Percentiles rank a stretch among this genome's conserved stretches.
phyloP scores from a whole-genome alignment of 1,140 invertebrate genomes.

The Mercenaria mercenaria region DNA sequence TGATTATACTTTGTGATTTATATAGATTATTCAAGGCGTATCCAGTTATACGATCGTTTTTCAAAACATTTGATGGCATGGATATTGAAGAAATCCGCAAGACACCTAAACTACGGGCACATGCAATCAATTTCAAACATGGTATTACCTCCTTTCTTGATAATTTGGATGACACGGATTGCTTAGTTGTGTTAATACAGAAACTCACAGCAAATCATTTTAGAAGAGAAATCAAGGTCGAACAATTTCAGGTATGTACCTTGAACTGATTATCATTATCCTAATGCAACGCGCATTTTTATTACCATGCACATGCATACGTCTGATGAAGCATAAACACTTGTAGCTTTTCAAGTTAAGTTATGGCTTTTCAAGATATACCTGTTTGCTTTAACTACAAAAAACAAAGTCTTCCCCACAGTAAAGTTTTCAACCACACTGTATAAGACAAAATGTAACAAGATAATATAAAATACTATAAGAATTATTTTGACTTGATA shows the following conservation, averaged over 20 bases:
- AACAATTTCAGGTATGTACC: conserved; percentile 23
- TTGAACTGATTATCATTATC: background rate
- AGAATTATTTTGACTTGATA: no score
- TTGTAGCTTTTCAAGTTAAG: no score
- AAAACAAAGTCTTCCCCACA: no score
- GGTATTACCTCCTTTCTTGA: conserved; percentile 30
- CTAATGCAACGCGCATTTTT: no score
- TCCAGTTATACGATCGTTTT: background rate
- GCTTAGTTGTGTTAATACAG: conserved; percentile 22
- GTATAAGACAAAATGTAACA: no score
- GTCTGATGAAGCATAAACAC: no score
- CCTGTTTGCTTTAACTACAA: no score
- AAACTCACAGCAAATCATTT: conserved; percentile 40
- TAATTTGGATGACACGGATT: conserved; percentile 23
- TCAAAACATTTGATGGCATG: conserved; percentile 17
- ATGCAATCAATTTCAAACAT: conserved; percentile 37
- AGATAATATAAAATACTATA: no score
- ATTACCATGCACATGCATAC: no score
- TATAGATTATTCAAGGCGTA: conserved; percentile 14
- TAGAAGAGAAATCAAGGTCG: background rate
- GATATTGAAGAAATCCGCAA: background rate
- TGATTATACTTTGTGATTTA: background rate
- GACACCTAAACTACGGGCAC: conserved; percentile 16
- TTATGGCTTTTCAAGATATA: no score
- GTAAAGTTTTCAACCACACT: no score